Evolutionary conservation across 2,888 invertebrate genomes (phyloP), one percentile per base, ranked within the genome.

Genomic region (Volucella bombylans): DNA sequence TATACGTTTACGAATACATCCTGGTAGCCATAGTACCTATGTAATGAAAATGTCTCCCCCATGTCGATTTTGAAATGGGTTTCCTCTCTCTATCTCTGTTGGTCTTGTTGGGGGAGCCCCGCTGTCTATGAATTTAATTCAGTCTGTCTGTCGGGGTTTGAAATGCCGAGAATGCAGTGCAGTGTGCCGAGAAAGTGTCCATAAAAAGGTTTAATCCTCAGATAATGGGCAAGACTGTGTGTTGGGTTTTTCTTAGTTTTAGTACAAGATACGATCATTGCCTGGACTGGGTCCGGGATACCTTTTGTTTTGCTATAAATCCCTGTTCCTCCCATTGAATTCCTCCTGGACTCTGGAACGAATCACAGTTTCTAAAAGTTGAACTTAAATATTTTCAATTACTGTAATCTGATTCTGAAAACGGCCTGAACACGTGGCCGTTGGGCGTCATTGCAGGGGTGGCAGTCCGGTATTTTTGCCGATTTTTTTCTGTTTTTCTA

Each of bases 301-400:
- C 11, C 45, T 11, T 39, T 55, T 62, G 71, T 54, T 38, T 38
- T 41, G 31, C 18, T 64, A 18, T 41, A 23, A 15, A 38, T n/a
- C n/a, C 31, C 31, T 31, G 6, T 31, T 31, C 49, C 14, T 14
- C 10, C 15, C 4, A 52, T 52, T 11, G 54, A 65, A 45, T 73
- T 62, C 50, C 23, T 55, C 23, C 31, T 38, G 55, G 47, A 57
- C 10, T 15, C 23, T 38, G 47, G 52, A 59, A 50, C 23, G 54
- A 68, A 68, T 72, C 43, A 31, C 31, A 45, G 62, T 59, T 79
- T 59, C 65, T 43, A 18, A 64, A 49, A 67, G 71, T 47, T 73
- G 76, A 74, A 77, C 72, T 81, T 85, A 31, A 4, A 31, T 31
- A 67, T 76, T 81, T 83, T 74, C 79, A 83, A 85, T 85, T 80